Evolutionary conservation across 2,797 vertebrate genomes (phyloP), one percentile per base, ranked within the genome.

Genomic region (Sebastes diaconus): DNA sequence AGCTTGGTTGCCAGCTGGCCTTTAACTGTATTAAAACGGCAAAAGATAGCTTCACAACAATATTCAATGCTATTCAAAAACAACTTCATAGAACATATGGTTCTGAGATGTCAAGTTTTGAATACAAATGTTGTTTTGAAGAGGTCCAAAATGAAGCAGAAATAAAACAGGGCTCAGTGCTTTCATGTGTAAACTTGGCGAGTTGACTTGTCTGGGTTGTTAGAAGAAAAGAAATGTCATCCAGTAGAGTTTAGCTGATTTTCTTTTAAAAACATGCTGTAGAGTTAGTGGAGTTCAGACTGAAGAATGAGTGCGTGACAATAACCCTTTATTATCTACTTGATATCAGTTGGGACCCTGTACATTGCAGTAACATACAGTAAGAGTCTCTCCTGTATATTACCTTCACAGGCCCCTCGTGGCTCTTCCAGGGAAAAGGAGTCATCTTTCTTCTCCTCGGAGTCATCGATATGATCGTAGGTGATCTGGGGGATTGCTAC

Each of bases 401-500:
- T 90, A 95, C 94, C 94, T 90, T 94, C 87, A 29, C 76, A 80
- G 14, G 75, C 87, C 87, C 91, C 94, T 68, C 93, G 32, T 11
- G 90, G 88, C 60, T 95, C 94, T 30, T 95, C 94, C 9, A 86
- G 70, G 75, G 94, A 96, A 87, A 95, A 97, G 0, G 94, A 90
- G 14, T 88, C 86, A 0, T 96, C 94, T 78, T 95, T 96, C 93
- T 96, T 97, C 30, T 95, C 91, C 24, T 79, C 92, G 7, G 94
- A 93, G 68, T 97, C 96, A 2, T 94, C 94, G 3, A 94, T 92
- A 73, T 96, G 95, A 67, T 96, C 93, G 1, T 96, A 97, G 18
- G 96, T 97, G 93, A 98, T 97, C 78, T 97, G 97, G 24, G 97
- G 97, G 83, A 97, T 85, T 8, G 96, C 94, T 55, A 97, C 80